A percentile compares a stretch with the other conserved stretches of the same genome.
Evolutionary conservation across 2,113 vertebrate species (phyloP).

Genomic region (Antigone vipio): DNA sequence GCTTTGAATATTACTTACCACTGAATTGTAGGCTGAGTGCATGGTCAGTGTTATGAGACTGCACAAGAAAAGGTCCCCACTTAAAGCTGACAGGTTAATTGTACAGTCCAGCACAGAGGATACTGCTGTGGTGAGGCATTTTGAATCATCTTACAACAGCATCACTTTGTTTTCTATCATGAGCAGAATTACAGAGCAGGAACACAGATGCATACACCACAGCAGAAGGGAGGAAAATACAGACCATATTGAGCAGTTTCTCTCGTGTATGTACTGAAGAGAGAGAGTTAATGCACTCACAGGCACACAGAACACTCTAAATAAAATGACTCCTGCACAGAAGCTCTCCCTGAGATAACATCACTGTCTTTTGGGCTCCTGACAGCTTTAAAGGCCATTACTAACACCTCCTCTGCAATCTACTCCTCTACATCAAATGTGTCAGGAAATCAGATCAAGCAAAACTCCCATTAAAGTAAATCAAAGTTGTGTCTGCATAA

Average conservation of each 20-base stretch:
- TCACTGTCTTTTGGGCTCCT: background rate
- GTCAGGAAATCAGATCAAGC: background rate
- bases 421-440: background rate
- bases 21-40: background rate
- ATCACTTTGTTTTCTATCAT: background rate
- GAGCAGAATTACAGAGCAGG: background rate
- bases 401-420: conserved; percentile 27
- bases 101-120: background rate
- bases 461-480: conserved; percentile 5
- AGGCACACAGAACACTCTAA: background rate
- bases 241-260: background rate
- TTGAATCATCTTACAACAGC: background rate
- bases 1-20: background rate
- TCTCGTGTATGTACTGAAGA: background rate
- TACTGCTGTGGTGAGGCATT: background rate
- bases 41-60: background rate
- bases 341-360: background rate
- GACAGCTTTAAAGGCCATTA: conserved; percentile 3
- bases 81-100: background rate
- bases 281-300: background rate
- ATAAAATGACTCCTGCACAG: background rate
- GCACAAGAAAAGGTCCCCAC: background rate
- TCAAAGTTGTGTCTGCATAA: background rate
- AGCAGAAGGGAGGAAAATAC: background rate
- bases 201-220: background rate